A percentile compares a stretch with the other conserved stretches of the same genome.
Evolutionary conservation across 1,140 invertebrate species (phyloP).

Genomic region (Chelonus insularis): DNA sequence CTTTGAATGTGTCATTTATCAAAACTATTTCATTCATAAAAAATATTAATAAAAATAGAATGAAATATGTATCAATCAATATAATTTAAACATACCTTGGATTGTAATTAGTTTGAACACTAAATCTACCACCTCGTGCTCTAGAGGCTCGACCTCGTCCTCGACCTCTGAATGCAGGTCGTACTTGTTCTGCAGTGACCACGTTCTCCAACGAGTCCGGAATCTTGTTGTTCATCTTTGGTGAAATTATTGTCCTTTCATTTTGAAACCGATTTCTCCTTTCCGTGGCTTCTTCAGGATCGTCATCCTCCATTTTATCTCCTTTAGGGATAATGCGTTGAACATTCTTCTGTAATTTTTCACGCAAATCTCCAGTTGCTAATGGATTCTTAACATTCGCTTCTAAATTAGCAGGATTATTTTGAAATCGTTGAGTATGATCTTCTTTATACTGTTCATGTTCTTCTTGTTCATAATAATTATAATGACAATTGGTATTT

Average conservation of each 20-base stretch:
- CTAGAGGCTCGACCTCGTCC: conserved; percentile 37
- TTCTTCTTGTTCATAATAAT: conserved; percentile 39
- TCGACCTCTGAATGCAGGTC: conserved; percentile 30
- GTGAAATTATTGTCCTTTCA: conserved; percentile 47
- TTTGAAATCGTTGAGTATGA: conserved; percentile 3
- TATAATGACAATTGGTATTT: conserved; percentile 31
- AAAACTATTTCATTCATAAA: not conserved
- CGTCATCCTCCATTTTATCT: conserved; percentile 51
- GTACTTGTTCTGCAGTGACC: conserved; percentile 45
- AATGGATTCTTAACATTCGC: conserved; percentile 14
- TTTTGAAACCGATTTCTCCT: conserved; percentile 54
- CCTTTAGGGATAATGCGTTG: conserved; percentile 33
- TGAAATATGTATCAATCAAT: not conserved
- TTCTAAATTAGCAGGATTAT: conserved; percentile 24
- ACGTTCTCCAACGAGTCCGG: conserved; percentile 54
- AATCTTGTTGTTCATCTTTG: conserved; percentile 51
- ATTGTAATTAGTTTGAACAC: conserved; percentile 35
- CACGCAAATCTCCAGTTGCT: conserved; percentile 43
- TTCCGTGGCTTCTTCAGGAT: conserved; percentile 50
- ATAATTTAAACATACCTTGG: conserved; percentile 35
- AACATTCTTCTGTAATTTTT: conserved; percentile 46
- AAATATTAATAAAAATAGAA: not conserved
- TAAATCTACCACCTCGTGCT: conserved; percentile 41
- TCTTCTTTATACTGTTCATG: conserved; percentile 32
- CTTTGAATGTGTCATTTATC: too few relatives aligned